A percentile compares a stretch with the other conserved stretches of the same genome.
Evolutionary conservation across 2,113 vertebrate species (phyloP).

Genomic region (Saguinus imperator): DNA sequence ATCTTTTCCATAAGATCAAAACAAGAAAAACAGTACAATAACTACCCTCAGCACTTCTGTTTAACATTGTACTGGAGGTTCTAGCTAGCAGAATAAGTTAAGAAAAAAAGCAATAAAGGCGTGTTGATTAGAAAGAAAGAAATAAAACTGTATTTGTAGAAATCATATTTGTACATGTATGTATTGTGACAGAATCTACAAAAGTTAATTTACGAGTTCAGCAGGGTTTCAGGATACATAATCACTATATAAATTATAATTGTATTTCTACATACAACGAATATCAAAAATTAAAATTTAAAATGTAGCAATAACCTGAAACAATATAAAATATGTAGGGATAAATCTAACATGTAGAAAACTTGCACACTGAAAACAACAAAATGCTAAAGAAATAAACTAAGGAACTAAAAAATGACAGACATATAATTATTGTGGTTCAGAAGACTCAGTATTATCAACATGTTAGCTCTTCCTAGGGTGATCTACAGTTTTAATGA

Average conservation of each 20-base stretch:
- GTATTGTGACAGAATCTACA: neutral
- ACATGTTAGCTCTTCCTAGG: neutral
- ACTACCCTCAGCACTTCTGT: neutral
- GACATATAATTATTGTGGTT: neutral
- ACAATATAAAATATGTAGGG: neutral
- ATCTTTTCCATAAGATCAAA: neutral
- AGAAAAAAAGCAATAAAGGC: neutral
- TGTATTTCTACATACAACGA: neutral
- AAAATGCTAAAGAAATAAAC: neutral
- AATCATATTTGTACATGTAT: neutral
- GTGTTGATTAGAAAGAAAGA: neutral
- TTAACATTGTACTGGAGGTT: neutral
- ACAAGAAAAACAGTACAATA: neutral
- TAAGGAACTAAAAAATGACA: neutral
- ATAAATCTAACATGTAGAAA: neutral
- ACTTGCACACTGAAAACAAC: neutral
- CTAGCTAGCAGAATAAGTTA: neutral
- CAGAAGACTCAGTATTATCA: neutral
- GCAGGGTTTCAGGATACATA: neutral
- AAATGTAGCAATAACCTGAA: neutral
- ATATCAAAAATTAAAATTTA: neutral
- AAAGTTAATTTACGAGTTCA: neutral
- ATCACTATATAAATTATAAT: neutral
- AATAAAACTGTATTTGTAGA: neutral
- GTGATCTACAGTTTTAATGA: neutral